Evolutionary conservation across 2,113 vertebrate species (phyloP), one percentile per base, ranked within the genome.

Genomic region (Orthonyx spaldingii): DNA sequence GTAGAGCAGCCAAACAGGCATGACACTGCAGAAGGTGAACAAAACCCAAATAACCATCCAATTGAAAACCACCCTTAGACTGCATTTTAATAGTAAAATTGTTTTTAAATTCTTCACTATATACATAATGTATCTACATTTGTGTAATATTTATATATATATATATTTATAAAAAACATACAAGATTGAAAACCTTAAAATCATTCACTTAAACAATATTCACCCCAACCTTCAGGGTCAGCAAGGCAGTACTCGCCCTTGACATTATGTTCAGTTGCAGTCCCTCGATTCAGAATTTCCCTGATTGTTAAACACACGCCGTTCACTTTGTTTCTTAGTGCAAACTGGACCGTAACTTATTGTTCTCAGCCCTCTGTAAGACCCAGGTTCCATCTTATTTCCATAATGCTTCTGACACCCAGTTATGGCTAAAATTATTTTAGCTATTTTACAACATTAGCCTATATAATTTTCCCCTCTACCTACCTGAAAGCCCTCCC

Each of bases 181-280:
- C 37, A 96, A 94, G 94, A 97, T 85, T 94, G 80, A 97, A 98
- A 98, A 97, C 92, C 95, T 96, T 97, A 97, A 98, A 97, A 97
- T 95, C 95, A 95, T 94, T 97, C 96, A 57, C 66, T 72, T 87
- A 87, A 96, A 64, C 95, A 93, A 66, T 60, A 80, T 63, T 93
- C 88, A 61, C n/a, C 84, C 76, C 83, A 93, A 33, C 81, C 86
- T 77, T 96, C 92, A 83, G 70, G 82, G 75, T 91, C 89, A 94
- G 83, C 82, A 90, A 82, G 90, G 79, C 81, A 92, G 64, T 13
- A 7, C 75, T 26, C 70, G 90, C 92, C 92, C 57, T 3, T 24
- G 79, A 84, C 89, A 41, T 28, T 12, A 44, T 6, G 65, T 41
- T 95, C 95, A 46, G 89, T 9, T 79, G 70, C 86, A 94, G 90